phyloP scores from a whole-genome alignment of 2,888 invertebrate species.

The Athrips mouffetella region DNA sequence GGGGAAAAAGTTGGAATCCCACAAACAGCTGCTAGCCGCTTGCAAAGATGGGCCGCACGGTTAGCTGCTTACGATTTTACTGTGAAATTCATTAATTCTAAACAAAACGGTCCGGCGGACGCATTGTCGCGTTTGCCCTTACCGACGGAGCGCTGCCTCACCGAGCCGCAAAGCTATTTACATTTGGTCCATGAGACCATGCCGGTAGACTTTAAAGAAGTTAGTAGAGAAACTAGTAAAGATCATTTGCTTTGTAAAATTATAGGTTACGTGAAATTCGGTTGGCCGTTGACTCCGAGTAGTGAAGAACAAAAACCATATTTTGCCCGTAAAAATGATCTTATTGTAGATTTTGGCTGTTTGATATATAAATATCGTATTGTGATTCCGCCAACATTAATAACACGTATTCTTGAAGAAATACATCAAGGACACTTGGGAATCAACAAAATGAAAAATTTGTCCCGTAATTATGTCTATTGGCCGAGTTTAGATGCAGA shows the following conservation, averaged over 20 bases:
- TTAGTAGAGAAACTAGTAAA: neutral
- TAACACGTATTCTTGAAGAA: constrained; percentile 6
- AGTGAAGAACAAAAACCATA: constrained; percentile 17
- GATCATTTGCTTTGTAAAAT: constrained; percentile 14
- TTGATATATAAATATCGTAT: constrained; percentile 22
- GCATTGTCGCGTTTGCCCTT: constrained; percentile 26
- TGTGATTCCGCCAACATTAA: constrained; percentile 13
- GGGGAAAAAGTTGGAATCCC: constrained; percentile 32
- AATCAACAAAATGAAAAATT: constrained; percentile 17
- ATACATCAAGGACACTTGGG: constrained; percentile 19
- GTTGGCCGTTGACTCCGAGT: constrained; percentile 19
- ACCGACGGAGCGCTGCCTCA: neutral
- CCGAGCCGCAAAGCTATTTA: neutral
- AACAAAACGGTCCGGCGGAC: constrained; percentile 25
- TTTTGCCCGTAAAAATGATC: constrained; percentile 16
- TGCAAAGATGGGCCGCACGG: constrained; percentile 36
- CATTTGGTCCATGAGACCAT: neutral
- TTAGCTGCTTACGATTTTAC: constrained; percentile 38
- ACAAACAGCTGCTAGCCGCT: constrained; percentile 33
- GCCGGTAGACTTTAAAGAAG: neutral
- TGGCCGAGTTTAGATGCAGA: constrained; percentile 22
- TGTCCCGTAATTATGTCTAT: constrained; percentile 18
- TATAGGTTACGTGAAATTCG: constrained; percentile 16
- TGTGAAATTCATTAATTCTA: constrained; percentile 23
- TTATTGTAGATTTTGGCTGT: constrained; percentile 19